phyloP scores from a whole-genome alignment of 1,140 invertebrate genomes.

The Brachionus plicatilis region DNA sequence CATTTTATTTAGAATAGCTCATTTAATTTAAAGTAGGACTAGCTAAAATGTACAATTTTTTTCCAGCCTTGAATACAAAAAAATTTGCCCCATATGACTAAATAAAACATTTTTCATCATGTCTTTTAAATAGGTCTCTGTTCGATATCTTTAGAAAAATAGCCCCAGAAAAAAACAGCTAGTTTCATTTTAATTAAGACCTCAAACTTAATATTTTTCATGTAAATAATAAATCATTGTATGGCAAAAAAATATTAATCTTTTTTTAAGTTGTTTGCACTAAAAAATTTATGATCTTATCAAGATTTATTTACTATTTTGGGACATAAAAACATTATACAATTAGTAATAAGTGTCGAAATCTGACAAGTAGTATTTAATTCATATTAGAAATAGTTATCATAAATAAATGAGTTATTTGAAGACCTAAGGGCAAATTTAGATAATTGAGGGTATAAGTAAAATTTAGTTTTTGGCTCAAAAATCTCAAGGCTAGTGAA shows the following conservation, averaged over 20 bases:
- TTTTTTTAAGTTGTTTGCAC: not conserved
- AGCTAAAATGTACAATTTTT: no score
- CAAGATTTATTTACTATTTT: not conserved
- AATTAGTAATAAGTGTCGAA: not conserved
- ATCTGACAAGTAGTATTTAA: not conserved
- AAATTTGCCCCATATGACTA: no score
- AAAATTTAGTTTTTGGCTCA: not conserved
- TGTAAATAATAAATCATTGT: not conserved
- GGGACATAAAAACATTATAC: not conserved
- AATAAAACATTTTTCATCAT: not conserved
- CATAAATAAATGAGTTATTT: not conserved
- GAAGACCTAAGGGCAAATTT: not conserved
- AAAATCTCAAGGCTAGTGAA: not conserved
- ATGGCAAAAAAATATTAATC: not conserved
- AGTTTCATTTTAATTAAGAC: not conserved
- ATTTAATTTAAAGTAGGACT: no score
- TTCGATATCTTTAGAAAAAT: not conserved
- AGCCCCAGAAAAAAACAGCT: not conserved
- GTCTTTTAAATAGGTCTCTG: not conserved
- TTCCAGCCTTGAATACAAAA: no score
- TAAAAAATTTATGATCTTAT: not conserved
- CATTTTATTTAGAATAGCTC: no score
- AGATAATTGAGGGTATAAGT: not conserved
- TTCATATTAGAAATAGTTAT: not conserved
- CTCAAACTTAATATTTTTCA: not conserved